These are phyloP conservation scores for Equus quagga DNA, from an alignment of 2,113 vertebrate species.

Conservation along the genomic window DNA sequence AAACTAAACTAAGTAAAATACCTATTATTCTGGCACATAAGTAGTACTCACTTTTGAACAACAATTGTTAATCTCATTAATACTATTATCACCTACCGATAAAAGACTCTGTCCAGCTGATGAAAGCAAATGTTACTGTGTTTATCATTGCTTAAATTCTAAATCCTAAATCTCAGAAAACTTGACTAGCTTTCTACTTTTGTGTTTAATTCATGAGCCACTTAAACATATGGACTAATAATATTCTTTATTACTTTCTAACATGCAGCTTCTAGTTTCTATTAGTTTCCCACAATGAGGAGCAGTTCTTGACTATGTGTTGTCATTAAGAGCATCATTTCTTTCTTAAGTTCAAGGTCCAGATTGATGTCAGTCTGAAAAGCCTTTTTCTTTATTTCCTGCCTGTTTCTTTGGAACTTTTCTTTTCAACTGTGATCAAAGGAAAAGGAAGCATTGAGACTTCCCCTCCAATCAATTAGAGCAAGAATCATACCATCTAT, in stretches of 20 bases:
- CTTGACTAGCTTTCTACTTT: neutral
- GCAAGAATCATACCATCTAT: neutral
- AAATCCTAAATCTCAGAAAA: neutral
- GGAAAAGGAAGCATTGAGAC: neutral
- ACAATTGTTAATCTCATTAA: neutral
- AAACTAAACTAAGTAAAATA: neutral
- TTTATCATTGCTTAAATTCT: neutral
- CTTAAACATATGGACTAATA: neutral
- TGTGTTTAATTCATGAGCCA: neutral
- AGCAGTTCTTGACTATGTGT: neutral
- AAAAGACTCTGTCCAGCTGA: neutral
- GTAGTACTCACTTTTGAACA: neutral
- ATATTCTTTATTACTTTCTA: neutral
- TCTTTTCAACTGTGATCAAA: neutral
- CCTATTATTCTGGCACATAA: neutral
- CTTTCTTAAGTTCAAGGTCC: neutral
- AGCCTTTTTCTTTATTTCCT: neutral
- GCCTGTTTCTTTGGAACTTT: neutral
- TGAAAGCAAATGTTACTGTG: neutral
- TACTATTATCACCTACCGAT: neutral
- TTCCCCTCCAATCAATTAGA: neutral
- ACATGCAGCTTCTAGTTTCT: neutral
- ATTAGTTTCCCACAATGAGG: neutral
- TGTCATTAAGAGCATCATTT: neutral
- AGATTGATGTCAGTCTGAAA: neutral